Base-by-base conservation (phyloP, 2,888 invertebrate species). In the Drosophila recens region DNA sequence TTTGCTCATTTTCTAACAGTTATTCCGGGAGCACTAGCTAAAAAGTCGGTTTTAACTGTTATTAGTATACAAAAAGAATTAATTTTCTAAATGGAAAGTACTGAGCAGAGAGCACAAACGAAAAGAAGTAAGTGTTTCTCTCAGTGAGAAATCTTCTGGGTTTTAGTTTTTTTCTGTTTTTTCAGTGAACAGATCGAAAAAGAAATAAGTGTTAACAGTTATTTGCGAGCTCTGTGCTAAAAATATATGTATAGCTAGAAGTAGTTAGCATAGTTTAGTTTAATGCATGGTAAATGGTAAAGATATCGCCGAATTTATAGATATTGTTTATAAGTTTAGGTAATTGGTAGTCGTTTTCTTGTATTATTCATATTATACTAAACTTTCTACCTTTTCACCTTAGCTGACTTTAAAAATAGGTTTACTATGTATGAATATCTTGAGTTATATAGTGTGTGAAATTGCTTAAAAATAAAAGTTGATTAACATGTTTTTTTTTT, bases 171-270 rank as follows among this genome's bases (percentile, higher is more conserved):
- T n/a, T n/a, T n/a, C n/a, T n/a, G n/a, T n/a, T n/a, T n/a, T n/a
- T n/a, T n/a, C n/a, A n/a, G n/a, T n/a, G n/a, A n/a, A n/a, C n/a
- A n/a, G n/a, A n/a, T n/a, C n/a, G n/a, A n/a, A n/a, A n/a, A n/a
- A n/a, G n/a, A n/a, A n/a, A n/a, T n/a, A n/a, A n/a, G n/a, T n/a
- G n/a, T n/a, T n/a, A n/a, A n/a, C n/a, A n/a, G n/a, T n/a, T n/a
- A n/a, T n/a, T n/a, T n/a, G n/a, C n/a, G n/a, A n/a, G n/a, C n/a
- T n/a, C n/a, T n/a, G n/a, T n/a, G 59, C 67, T 67, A 80, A 75
- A 73, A 72, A 79, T 75, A 69, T 75, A 61, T 63, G 75, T 76
- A 62, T 77, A 76, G 77, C 63, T 76, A 72, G 69, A 76, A 73
- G 59, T 76, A 51, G 49, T 61, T 67, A 76, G 77, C 77, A 68